Evolutionary conservation across 2,888 invertebrate genomes (phyloP).

Genomic region (Cotesia congregata): DNA sequence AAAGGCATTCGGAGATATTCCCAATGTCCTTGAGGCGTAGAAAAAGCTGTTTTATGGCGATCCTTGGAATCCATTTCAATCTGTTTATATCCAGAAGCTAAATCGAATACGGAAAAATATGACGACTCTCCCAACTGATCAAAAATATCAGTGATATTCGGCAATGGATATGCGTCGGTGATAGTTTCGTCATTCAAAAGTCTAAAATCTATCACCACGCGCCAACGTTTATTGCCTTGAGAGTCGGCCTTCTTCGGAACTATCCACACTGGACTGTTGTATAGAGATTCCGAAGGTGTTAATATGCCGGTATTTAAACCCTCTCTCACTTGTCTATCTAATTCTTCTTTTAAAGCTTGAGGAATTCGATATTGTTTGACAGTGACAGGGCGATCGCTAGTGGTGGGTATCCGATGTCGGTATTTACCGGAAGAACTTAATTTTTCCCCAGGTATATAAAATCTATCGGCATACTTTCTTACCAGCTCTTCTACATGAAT

Average conservation of each 20-base stretch:
- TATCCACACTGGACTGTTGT: slow-evolving; percentile 30
- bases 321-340: slow-evolving; percentile 27
- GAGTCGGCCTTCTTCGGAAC: slow-evolving; percentile 34
- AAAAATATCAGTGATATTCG: slow-evolving; percentile 43
- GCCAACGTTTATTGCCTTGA: slow-evolving; percentile 44
- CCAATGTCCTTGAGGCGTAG: slow-evolving; percentile 22
- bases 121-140: slow-evolving; percentile 50
- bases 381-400: background rate
- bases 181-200: slow-evolving; percentile 55
- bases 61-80: slow-evolving; percentile 27
- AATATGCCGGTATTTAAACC: slow-evolving; percentile 42
- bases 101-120: slow-evolving; percentile 44
- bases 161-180: slow-evolving; percentile 54
- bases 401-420: background rate
- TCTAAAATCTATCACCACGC: slow-evolving; percentile 56
- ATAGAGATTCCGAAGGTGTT: slow-evolving; percentile 33
- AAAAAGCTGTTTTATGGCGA: slow-evolving; percentile 27
- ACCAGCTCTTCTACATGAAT: slow-evolving; percentile 5
- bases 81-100: slow-evolving; percentile 37
- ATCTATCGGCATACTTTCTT: slow-evolving; percentile 9
- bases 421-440: background rate
- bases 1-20: slow-evolving; percentile 19
- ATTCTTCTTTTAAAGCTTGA: slow-evolving; percentile 16
- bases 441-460: slow-evolving; percentile 19
- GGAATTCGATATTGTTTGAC: slow-evolving; percentile 1